phyloP scores from a whole-genome alignment of 2,888 invertebrate species.

The Itoplectis maculator region DNA sequence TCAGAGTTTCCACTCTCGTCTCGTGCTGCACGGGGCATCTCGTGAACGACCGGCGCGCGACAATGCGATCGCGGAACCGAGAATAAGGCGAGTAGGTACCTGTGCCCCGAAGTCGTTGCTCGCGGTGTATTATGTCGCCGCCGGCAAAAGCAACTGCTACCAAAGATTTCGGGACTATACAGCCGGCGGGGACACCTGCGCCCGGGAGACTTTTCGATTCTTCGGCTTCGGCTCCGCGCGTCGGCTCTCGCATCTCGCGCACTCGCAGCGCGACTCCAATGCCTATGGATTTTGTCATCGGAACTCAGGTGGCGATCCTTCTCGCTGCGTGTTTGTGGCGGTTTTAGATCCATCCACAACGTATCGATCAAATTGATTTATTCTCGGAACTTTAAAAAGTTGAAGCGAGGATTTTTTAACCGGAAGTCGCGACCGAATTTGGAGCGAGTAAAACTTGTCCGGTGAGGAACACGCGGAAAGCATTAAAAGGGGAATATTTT shows the following conservation, averaged over 20 bases:
- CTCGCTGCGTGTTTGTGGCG: no score
- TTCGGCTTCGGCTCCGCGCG: conserved; percentile 22
- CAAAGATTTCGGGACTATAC: conserved; percentile 29
- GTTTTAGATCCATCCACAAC: no score
- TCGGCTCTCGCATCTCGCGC: no score
- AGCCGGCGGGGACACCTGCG: conserved; percentile 62
- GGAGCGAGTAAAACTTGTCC: conserved; percentile 36
- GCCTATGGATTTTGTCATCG: no score
- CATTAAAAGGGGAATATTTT: conserved; percentile 22
- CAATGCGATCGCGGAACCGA: conserved; percentile 63
- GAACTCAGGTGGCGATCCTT: no score
- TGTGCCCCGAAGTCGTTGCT: conserved; percentile 53
- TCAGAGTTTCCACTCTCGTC: conserved; percentile 45
- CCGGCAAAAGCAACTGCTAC: conserved; percentile 41
- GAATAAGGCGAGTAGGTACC: conserved; percentile 56
- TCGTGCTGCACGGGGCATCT: conserved; percentile 44
- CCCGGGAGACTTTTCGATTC: conserved; percentile 68
- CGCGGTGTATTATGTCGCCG: conserved; percentile 38
- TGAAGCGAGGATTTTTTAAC: conserved; percentile 36
- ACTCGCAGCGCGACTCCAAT: no score
- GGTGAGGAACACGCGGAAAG: conserved; percentile 5
- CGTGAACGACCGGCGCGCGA: conserved; percentile 46
- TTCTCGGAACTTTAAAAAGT: background rate
- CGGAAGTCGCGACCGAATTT: conserved; percentile 46
- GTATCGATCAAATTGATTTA: background rate